phyloP scores from a whole-genome alignment of 1,140 invertebrate species.

The Chrysoperla carnea region DNA sequence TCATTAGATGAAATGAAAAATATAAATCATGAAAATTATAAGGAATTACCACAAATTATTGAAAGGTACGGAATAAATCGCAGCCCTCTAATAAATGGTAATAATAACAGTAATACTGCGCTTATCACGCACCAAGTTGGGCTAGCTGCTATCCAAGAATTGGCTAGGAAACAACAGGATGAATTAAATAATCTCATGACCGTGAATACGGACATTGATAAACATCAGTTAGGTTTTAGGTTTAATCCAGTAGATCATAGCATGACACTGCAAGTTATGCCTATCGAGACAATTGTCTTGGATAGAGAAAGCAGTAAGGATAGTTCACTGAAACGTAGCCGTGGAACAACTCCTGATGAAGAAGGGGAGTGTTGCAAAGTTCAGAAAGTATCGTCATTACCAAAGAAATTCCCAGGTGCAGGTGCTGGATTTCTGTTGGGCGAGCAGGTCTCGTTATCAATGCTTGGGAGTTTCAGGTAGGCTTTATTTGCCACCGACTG shows the following conservation, averaged over 20 bases:
- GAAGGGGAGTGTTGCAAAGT: not conserved
- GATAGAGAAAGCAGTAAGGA: conserved; percentile 7
- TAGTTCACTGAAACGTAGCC: conserved; percentile 6
- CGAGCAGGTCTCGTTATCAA: too few relatives aligned
- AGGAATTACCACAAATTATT: conserved; percentile 3
- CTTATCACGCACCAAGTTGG: conserved; percentile 36
- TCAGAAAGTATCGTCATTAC: conserved; percentile 1
- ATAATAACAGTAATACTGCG: conserved; percentile 33
- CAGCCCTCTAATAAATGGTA: conserved; percentile 4
- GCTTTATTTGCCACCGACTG: not conserved
- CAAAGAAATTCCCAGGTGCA: conserved; percentile 1
- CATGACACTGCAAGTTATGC: not conserved
- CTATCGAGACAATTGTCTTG: not conserved
- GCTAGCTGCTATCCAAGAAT: conserved; percentile 38
- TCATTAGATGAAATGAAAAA: conserved; percentile 16
- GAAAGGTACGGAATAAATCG: conserved; percentile 6
- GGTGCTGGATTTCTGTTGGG: not conserved
- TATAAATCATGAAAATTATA: conserved; percentile 11
- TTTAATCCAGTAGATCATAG: not conserved
- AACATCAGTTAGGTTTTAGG: not conserved
- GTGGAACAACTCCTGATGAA: not conserved
- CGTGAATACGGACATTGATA: not conserved
- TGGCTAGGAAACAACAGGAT: conserved; percentile 22
- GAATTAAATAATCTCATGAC: conserved; percentile 7
- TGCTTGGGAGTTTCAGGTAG: not conserved